These are phyloP conservation scores for Caenorhabditis sp. DNA, from an alignment of 2,888 invertebrate species.

Conservation along the genomic window DNA sequence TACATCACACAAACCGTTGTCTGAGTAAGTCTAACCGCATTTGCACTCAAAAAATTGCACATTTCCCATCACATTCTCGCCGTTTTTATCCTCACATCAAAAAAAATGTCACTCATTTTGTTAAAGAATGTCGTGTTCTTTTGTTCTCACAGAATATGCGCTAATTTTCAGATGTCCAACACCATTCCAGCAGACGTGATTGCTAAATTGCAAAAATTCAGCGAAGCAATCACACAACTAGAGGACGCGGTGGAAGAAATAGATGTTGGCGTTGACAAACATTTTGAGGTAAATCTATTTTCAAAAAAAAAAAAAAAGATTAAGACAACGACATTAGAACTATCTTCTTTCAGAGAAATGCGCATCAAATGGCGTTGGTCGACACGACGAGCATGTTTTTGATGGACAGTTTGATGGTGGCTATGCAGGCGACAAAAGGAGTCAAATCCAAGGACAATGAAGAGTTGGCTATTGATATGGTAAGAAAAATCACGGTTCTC, in stretches of 20 bases:
- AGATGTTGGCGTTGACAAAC: conserved; percentile 50
- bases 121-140: too few species aligned
- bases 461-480: conserved; percentile 44
- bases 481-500: not conserved
- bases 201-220: conserved; percentile 37
- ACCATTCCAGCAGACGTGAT: conserved; percentile 45
- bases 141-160: too few species aligned
- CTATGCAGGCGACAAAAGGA: conserved; percentile 44
- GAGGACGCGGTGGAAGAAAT: conserved; percentile 41
- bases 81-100: too few species aligned
- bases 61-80: too few species aligned
- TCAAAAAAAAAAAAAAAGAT: too few species aligned
- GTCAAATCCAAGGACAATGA: conserved; percentile 50
- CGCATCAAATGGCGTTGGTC: conserved; percentile 51
- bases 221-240: conserved; percentile 35
- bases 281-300: conserved; percentile 37
- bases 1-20: too few species aligned
- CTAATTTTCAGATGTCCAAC: conserved; percentile 10
- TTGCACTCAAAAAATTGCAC: too few species aligned
- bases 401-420: conserved; percentile 52
- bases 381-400: conserved; percentile 49
- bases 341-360: conserved; percentile 37
- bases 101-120: too few species aligned
- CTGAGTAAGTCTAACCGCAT: too few species aligned
- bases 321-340: too few species aligned